Conservation (phyloP, 1,140 invertebrate genomes). For the Leptopilina clavipes region DNA sequence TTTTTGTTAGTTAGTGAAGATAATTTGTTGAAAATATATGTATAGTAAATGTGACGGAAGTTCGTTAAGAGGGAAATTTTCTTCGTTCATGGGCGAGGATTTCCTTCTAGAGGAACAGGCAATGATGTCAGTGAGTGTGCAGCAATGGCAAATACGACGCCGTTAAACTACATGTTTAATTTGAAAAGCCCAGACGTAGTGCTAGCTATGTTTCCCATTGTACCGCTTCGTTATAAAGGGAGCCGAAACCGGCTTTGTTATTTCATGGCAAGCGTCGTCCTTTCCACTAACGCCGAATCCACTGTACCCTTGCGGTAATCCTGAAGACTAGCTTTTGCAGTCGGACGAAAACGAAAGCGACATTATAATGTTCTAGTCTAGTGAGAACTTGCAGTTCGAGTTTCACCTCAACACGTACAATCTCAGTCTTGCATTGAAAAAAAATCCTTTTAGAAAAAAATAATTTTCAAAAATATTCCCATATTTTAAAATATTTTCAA, state of each 20-base stretch:
- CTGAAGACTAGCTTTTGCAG: constrained; percentile 56
- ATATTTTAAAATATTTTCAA: too few species aligned
- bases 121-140: constrained; percentile 40
- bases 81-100: neutral
- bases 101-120: constrained; percentile 3
- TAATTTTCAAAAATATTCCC: too few species aligned
- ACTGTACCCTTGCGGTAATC: constrained; percentile 49
- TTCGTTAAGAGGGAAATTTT: constrained; percentile 22
- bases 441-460: too few species aligned
- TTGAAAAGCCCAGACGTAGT: constrained; percentile 62
- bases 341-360: constrained; percentile 49
- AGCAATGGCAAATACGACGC: constrained; percentile 47
- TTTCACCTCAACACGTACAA: neutral
- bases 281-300: constrained; percentile 47
- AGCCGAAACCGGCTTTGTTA: constrained; percentile 67
- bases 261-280: constrained; percentile 59
- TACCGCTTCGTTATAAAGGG: constrained; percentile 63
- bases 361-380: constrained; percentile 27
- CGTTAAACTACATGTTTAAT: constrained; percentile 70
- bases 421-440: neutral
- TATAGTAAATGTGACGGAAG: neutral
- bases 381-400: constrained; percentile 5
- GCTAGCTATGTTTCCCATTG: constrained; percentile 59
- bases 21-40: neutral
- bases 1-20: constrained; percentile 4